Percentiles rank a stretch among this genome's conserved stretches.
Conservation (phyloP, 2,797 vertebrate genomes). For the Acanthopagrus latus region DNA sequence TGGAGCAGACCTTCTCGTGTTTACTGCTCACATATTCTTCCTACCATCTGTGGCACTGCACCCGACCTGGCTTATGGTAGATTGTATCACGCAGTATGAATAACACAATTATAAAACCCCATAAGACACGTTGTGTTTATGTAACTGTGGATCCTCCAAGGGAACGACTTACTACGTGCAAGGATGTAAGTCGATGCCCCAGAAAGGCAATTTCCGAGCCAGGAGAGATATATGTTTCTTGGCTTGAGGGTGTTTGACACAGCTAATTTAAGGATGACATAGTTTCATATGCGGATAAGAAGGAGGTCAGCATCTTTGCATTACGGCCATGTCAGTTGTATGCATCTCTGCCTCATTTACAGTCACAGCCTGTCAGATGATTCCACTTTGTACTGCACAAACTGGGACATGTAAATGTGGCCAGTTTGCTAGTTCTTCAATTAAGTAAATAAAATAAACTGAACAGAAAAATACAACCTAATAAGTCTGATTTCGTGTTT, state of each 20-base stretch:
- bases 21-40: constrained; percentile 73
- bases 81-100: constrained; percentile 71
- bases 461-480: too few relatives aligned
- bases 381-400: too few relatives aligned
- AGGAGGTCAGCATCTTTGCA: not conserved
- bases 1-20: constrained; percentile 74
- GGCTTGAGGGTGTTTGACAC: constrained; percentile 48
- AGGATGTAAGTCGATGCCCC: constrained; percentile 64
- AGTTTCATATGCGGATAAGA: constrained; percentile 29
- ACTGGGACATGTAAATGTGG: too few relatives aligned
- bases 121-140: constrained; percentile 70
- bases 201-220: constrained; percentile 50
- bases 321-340: not conserved
- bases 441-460: too few relatives aligned
- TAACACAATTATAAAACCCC: constrained; percentile 73
- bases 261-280: constrained; percentile 42
- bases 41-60: constrained; percentile 58
- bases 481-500: too few relatives aligned
- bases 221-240: constrained; percentile 53
- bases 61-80: constrained; percentile 61
- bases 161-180: constrained; percentile 55
- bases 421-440: too few relatives aligned
- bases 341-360: not conserved
- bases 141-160: constrained; percentile 58
- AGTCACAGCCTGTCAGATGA: not conserved